Evolutionary conservation across 2,113 vertebrate genomes (phyloP).

Genomic region (Chroicocephalus ridibundus): DNA sequence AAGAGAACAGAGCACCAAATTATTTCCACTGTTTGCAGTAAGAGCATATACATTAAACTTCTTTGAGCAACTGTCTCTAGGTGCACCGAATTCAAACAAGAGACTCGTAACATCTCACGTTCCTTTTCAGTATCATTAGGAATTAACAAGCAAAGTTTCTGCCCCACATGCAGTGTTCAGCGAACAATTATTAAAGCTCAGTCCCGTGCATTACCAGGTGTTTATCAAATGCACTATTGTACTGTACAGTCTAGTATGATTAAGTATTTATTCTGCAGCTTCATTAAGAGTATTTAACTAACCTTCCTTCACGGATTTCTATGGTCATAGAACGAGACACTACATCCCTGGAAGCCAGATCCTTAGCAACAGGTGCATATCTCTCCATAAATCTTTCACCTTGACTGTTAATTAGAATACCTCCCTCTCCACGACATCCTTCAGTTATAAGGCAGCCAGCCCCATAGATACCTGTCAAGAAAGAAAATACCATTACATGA

Average conservation of each 20-base stretch:
- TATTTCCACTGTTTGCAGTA: not conserved
- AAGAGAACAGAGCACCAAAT: not conserved
- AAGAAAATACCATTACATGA: not conserved
- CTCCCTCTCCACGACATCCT: conserved; percentile 95
- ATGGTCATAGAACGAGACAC: conserved; percentile 97
- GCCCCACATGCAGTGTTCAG: not conserved
- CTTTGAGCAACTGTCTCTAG: not conserved
- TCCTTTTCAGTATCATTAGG: not conserved
- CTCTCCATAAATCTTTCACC: conserved; percentile 99
- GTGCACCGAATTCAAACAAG: not conserved
- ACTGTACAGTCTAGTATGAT: not conserved
- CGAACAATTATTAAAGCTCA: not conserved
- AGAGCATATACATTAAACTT: not conserved
- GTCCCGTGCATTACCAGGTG: not conserved
- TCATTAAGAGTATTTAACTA: not conserved
- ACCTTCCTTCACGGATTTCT: conserved; percentile 97
- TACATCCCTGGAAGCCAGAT: conserved; percentile 94
- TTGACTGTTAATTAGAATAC: conserved; percentile 95
- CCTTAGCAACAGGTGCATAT: conserved; percentile 95
- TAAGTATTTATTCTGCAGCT: not conserved
- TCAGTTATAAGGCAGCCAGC: conserved; percentile 98
- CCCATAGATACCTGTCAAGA: conserved; percentile 89
- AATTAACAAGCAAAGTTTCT: not conserved
- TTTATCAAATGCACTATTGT: not conserved
- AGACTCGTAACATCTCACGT: not conserved